phyloP scores from a whole-genome alignment of 2,888 invertebrate species.

The Melinaea menophilus region DNA sequence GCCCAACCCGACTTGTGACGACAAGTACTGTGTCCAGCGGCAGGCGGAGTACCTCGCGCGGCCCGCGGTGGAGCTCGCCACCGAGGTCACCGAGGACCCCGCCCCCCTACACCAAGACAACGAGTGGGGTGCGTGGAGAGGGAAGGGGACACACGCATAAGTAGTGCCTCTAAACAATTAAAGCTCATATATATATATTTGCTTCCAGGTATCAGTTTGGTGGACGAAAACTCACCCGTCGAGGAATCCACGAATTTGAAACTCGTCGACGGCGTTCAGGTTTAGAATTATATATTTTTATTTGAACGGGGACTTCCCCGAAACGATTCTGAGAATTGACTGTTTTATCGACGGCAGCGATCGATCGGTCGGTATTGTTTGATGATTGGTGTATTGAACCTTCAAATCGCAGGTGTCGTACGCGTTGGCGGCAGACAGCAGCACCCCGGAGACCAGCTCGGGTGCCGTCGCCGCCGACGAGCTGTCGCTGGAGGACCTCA shows the following conservation, averaged over 20 bases:
- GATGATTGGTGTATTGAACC: neutral
- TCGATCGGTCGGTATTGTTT: neutral
- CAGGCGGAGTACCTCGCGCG: slow-evolving; percentile 80
- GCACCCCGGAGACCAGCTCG: slow-evolving; percentile 64
- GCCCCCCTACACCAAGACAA: slow-evolving; percentile 90
- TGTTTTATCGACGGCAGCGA: too few relatives aligned
- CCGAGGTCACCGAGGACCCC: slow-evolving; percentile 73
- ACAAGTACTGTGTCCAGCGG: slow-evolving; percentile 83
- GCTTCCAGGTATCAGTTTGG: slow-evolving; percentile 78
- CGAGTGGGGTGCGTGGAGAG: slow-evolving; percentile 87
- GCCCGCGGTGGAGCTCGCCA: slow-evolving; percentile 76
- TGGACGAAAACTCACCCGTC: slow-evolving; percentile 84
- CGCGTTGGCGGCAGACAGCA: slow-evolving; percentile 77
- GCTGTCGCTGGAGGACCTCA: slow-evolving; percentile 90
- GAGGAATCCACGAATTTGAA: slow-evolving; percentile 59
- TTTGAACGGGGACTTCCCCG: slow-evolving; percentile 1
- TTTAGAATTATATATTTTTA: slow-evolving; percentile 30
- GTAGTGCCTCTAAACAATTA: too few relatives aligned
- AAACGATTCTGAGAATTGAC: too few relatives aligned
- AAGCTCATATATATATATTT: neutral
- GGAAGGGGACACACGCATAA: neutral
- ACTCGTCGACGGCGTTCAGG: slow-evolving; percentile 69
- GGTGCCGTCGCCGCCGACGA: slow-evolving; percentile 73
- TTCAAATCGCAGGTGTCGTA: slow-evolving; percentile 82
- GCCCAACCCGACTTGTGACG: slow-evolving; percentile 95